phyloP scores from a whole-genome alignment of 2,888 invertebrate species.

The Drosophila mulleri region DNA sequence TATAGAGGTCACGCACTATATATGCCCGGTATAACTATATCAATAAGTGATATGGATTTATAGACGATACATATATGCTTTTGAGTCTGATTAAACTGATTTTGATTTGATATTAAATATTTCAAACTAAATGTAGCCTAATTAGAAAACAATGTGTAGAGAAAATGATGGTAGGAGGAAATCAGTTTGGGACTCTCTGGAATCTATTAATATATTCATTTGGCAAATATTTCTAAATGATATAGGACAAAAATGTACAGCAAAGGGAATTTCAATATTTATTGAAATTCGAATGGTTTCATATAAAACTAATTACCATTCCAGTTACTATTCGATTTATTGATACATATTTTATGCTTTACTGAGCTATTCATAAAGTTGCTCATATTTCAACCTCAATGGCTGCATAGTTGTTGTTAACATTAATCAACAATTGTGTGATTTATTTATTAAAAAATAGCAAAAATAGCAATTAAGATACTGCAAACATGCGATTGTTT shows the following conservation, averaged over 20 bases:
- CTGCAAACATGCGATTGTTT: background rate
- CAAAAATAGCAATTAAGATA: conserved; percentile 1
- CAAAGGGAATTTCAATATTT: background rate
- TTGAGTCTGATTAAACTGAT: background rate
- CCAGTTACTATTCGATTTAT: background rate
- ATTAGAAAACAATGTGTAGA: background rate
- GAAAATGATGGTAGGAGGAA: background rate
- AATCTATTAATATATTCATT: background rate
- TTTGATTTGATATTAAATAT: background rate
- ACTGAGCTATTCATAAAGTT: background rate
- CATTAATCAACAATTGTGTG: conserved; percentile 4
- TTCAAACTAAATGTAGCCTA: background rate
- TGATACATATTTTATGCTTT: background rate
- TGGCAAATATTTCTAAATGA: background rate
- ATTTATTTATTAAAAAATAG: background rate
- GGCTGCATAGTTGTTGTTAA: background rate
- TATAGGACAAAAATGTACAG: background rate
- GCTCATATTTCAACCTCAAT: background rate
- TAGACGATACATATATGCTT: background rate
- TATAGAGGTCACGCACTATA: background rate
- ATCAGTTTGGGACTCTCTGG: background rate
- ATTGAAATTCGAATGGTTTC: background rate
- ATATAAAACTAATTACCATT: background rate
- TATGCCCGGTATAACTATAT: background rate
- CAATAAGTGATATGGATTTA: background rate